Base-by-base conservation (phyloP, 2,113 vertebrate species). In the Cepphus grylle region DNA sequence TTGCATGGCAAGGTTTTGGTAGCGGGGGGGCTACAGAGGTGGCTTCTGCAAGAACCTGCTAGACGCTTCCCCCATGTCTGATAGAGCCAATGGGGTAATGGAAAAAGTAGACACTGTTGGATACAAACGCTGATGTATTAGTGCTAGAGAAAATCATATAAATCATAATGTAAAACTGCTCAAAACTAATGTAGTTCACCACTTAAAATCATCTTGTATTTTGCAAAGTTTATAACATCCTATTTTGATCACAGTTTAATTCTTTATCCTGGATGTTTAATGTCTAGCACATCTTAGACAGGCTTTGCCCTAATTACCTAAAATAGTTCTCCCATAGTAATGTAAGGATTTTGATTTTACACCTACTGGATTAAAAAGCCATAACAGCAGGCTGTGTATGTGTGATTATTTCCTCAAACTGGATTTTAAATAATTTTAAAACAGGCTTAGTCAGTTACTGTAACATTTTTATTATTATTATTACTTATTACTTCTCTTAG, bases 301-400 rank as follows among this genome's bases (percentile, higher is more conserved):
- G 88, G 27, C 58, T 82, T 95, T 97, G 73, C 56, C 66, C 80
- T 97, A 97, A 97, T 97, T 96, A 83, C 86, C 25, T 91, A 91
- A 97, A 96, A 94, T 95, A 97, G 67, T 90, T 96, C 78, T 82
- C 15, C 61, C 13, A 86, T 56, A 86, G 69, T 93, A 96, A 87
- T 59, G 43, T 43, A 90, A 79, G 30, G 85, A 97, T 96, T 97
- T 96, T 38, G 93, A 91, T 96, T 96, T 97, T 83, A 97, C 73
- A 96, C 59, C 88, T 94, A 76, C 58, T 92, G 94, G 67, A 95
- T 97, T 98, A 97, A 91, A 97, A 97, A 96, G 55, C 40, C 47
- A 91, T 38, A 83, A 84, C 34, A 13, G 7, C 66, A 62, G 16
- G 56, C 77, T 97, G 81, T 78, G 5, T 81, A 30, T 78, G 38